Conservation (phyloP, 2,797 vertebrate genomes). For the Melanotaenia parkinsoni region DNA sequence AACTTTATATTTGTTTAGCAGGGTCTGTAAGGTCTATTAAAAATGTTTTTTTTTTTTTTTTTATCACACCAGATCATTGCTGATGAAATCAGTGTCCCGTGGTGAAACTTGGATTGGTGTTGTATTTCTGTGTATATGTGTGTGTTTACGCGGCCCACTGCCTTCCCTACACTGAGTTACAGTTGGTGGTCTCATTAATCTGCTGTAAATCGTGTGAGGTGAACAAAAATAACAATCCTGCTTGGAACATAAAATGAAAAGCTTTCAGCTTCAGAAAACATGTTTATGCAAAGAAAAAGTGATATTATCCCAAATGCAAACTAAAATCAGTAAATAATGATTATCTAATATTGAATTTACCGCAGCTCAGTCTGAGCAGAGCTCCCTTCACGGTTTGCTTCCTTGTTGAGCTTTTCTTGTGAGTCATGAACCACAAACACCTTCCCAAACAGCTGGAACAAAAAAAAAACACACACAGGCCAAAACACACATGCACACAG, state of each 20-base stretch:
- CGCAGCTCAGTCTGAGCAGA: conserved; percentile 18
- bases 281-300: conserved; percentile 29
- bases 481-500: not conserved
- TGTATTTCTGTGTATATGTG: not conserved
- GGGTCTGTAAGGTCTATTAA: not conserved
- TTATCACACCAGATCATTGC: conserved; percentile 26
- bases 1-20: conserved; percentile 15
- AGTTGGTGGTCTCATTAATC: conserved; percentile 40
- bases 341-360: conserved; percentile 26
- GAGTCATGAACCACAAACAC: conserved; percentile 48
- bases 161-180: conserved; percentile 23
- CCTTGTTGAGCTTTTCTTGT: conserved; percentile 32
- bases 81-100: conserved; percentile 54
- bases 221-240: conserved; percentile 13
- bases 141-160: conserved; percentile 2
- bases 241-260: conserved; percentile 10
- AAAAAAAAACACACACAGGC: conserved; percentile 10
- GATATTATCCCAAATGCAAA: conserved; percentile 15
- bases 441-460: conserved; percentile 14
- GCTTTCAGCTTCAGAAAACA: conserved; percentile 12
- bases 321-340: conserved; percentile 38
- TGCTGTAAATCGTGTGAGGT: conserved; percentile 2
- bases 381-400: conserved; percentile 31
- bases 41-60: conserved; percentile 43
- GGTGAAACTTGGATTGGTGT: conserved; percentile 44